Evolutionary conservation across 2,888 invertebrate species (phyloP).

Genomic region (Polydrusus pterygomalis): DNA sequence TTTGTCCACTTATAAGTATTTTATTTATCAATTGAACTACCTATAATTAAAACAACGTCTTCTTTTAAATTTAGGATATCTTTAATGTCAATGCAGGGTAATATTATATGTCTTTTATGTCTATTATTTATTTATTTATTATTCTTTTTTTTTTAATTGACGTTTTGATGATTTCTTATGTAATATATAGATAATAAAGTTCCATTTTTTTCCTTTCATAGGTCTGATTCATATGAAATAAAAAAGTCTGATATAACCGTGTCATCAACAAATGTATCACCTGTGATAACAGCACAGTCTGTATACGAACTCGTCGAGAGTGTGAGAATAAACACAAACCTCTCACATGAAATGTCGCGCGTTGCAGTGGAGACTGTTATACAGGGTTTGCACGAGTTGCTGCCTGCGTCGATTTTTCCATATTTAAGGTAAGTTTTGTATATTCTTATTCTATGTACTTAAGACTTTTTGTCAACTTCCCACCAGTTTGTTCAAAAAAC

Average conservation of each 20-base stretch:
- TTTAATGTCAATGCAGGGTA: too few relatives aligned
- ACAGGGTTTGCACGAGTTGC: conserved; percentile 74
- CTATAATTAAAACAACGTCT: too few relatives aligned
- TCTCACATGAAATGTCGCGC: conserved; percentile 90
- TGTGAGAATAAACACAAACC: conserved; percentile 87
- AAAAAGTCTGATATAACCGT: conserved; percentile 62
- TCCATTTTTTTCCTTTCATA: conserved; percentile 4
- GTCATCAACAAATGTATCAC: conserved; percentile 65
- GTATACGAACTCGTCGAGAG: conserved; percentile 87
- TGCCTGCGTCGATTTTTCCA: conserved; percentile 77
- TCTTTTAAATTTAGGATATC: too few relatives aligned
- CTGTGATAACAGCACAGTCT: conserved; percentile 74
- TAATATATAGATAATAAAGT: too few relatives aligned
- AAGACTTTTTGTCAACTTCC: too few relatives aligned
- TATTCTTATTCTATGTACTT: too few relatives aligned
- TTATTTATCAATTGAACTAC: too few relatives aligned
- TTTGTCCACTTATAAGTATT: too few relatives aligned
- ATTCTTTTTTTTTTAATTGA: too few relatives aligned
- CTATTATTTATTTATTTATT: too few relatives aligned
- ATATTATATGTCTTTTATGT: too few relatives aligned
- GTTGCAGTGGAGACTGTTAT: conserved; percentile 87
- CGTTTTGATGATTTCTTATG: not conserved
- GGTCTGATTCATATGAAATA: conserved; percentile 29
- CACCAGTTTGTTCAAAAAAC: too few relatives aligned
- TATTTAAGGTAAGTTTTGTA: conserved; percentile 69